Evolutionary conservation across 2,888 invertebrate genomes (phyloP).

Genomic region (Diploptera punctata): DNA sequence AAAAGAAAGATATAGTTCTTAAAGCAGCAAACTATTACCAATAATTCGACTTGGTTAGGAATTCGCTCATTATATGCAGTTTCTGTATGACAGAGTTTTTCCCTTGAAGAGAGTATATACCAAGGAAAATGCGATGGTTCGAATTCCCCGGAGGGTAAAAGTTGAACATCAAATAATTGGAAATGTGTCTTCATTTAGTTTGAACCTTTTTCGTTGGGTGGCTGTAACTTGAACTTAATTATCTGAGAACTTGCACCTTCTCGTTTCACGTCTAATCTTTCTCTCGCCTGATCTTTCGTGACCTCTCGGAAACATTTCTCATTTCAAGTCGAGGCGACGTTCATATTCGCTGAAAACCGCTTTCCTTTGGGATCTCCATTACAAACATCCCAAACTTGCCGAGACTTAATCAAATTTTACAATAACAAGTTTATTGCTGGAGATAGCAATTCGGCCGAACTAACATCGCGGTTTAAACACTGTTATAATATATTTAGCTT

Average conservation of each 20-base stretch:
- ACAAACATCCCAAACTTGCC: background rate
- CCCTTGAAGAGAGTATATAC: background rate
- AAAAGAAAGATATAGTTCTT: too few species aligned
- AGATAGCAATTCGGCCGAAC: too few species aligned
- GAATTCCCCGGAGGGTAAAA: background rate
- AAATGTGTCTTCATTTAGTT: conserved; percentile 19
- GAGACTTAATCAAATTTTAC: background rate
- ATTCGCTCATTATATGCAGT: too few species aligned
- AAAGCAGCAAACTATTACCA: too few species aligned
- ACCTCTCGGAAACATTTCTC: background rate
- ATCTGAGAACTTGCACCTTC: background rate
- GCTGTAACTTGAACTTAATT: conserved; percentile 18
- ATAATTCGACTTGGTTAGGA: too few species aligned
- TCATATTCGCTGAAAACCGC: background rate
- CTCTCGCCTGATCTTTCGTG: background rate
- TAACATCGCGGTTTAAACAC: too few species aligned
- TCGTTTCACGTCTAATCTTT: background rate
- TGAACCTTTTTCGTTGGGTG: background rate
- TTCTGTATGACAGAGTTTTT: too few species aligned
- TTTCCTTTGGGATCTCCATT: background rate
- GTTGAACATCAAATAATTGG: conserved; percentile 8
- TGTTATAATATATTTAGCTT: too few species aligned
- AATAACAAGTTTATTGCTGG: too few species aligned
- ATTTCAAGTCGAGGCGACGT: background rate
- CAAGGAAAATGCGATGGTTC: background rate